Evolutionary conservation across 2,888 invertebrate species (phyloP).

Genomic region (Entomobrya proxima): DNA sequence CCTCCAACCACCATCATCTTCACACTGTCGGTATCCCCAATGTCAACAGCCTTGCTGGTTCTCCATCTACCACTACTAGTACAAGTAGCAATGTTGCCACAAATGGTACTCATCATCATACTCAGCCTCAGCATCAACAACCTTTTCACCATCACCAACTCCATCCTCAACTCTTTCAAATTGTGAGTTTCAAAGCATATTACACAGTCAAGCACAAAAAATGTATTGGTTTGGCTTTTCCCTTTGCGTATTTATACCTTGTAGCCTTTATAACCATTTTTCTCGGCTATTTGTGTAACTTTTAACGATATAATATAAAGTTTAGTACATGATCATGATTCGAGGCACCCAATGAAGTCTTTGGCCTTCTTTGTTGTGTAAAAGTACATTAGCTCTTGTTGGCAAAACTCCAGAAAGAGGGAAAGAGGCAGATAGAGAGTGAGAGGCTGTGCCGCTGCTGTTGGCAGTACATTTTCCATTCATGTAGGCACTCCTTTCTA

Average conservation of each 20-base stretch:
- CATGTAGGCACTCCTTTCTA: neutral
- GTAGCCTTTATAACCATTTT: neutral
- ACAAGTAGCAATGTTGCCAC: neutral
- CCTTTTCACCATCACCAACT: slow-evolving; percentile 1
- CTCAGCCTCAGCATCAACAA: slow-evolving; percentile 12
- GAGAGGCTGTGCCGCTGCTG: too few species aligned
- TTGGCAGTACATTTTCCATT: neutral
- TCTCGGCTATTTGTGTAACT: neutral
- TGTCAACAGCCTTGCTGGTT: slow-evolving; percentile 61
- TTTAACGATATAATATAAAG: neutral
- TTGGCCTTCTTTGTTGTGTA: slow-evolving; percentile 61
- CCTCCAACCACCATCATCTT: slow-evolving; percentile 13
- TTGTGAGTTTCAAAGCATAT: slow-evolving; percentile 44
- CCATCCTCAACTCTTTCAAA: slow-evolving; percentile 58
- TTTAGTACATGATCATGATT: neutral
- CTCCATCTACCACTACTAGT: neutral
- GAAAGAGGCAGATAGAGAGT: too few species aligned
- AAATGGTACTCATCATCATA: slow-evolving; percentile 51
- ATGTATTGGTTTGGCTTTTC: neutral
- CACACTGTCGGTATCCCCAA: slow-evolving; percentile 32
- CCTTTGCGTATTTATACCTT: neutral
- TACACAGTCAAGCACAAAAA: neutral
- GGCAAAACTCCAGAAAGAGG: slow-evolving; percentile 49
- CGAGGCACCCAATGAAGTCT: slow-evolving; percentile 37
- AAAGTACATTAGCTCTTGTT: slow-evolving; percentile 67